phyloP scores from a whole-genome alignment of 2,113 vertebrate species.

The Verasper variegatus region DNA sequence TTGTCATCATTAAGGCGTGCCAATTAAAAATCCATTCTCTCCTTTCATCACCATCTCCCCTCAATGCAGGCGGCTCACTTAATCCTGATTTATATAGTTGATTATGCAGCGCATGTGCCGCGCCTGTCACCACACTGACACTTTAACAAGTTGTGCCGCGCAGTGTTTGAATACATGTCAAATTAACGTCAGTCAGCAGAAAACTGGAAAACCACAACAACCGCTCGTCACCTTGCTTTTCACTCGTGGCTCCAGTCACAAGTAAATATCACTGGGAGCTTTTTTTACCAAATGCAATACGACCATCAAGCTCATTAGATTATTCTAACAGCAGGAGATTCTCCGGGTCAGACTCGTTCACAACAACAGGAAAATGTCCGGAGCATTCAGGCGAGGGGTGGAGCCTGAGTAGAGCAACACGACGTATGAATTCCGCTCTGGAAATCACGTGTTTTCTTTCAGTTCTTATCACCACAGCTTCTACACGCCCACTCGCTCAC shows the following conservation, averaged over 20 bases:
- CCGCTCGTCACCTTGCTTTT: conserved; percentile 43
- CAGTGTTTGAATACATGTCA: conserved; percentile 47
- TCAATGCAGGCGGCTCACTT: conserved; percentile 15
- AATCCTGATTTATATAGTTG: conserved; percentile 21
- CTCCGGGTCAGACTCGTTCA: too few relatives aligned
- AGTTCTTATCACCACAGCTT: too few relatives aligned
- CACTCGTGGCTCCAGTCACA: conserved; percentile 25
- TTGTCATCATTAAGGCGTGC: conserved; percentile 17
- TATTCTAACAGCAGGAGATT: too few relatives aligned
- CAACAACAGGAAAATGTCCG: too few relatives aligned
- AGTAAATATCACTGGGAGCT: not conserved
- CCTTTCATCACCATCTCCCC: conserved; percentile 17
- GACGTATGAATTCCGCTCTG: too few relatives aligned
- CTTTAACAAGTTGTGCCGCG: conserved; percentile 27
- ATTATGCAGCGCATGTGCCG: conserved; percentile 17
- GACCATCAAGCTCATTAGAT: too few relatives aligned
- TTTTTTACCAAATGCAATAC: too few relatives aligned
- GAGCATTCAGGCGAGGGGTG: too few relatives aligned
- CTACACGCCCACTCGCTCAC: too few relatives aligned
- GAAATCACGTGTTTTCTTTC: too few relatives aligned
- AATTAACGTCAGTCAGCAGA: conserved; percentile 53
- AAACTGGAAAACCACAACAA: conserved; percentile 5
- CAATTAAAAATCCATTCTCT: conserved; percentile 28
- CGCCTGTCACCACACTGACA: conserved; percentile 27
- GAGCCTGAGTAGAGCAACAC: too few relatives aligned